Evolutionary conservation across 2,113 vertebrate species (phyloP), one percentile per base, ranked within the genome.

Genomic region (Xenopus tropicalis): DNA sequence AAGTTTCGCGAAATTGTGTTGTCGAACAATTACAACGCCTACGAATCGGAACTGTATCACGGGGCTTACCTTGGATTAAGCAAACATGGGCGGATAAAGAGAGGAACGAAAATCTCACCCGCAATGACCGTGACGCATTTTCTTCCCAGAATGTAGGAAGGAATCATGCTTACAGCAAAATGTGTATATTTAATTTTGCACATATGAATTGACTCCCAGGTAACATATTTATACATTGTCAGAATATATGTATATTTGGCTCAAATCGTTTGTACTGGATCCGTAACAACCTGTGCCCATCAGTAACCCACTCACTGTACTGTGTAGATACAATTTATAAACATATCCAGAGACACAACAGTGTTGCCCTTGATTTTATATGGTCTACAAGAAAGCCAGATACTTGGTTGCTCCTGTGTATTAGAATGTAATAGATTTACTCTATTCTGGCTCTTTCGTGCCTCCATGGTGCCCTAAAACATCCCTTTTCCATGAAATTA

Each of bases 81-180:
- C 91, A 97, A 98, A 84, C 87, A 96, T 0, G 94, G 96, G 79
- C 92, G 92, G 52, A 87, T 93, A 69, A 97, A 97, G 87, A 90
- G 91, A 80, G 96, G 96, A 87, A 93, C 86, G 86, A 94, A 92
- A 74, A 95, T 95, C 79, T 94, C 95, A 69, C 92, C 92, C 7
- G 87, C 90, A 82, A 97, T 95, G 95, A 98, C 94, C 54, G 95
- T 94, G 66, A 98, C 96, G 37, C 96, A 99, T 86, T 99, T 99
- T 89, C 90, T 98, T 68, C 95, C 96, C 1, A 90, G 96, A 83
- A 91, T 99, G 84, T 98, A 89, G 94, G 85, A 74, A 66, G 0
- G 14, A 69, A 58, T 19, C 64, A 66, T 69, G 11, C 56, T 14
- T 64, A 69, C 75, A 73, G 67, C 54, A 17, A n/a, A 48, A 79